Evolutionary conservation across 37 sponge, comb jelly and placozoan genomes (phyloP).

Genomic region (Diacarnus erythraeanus): DNA sequence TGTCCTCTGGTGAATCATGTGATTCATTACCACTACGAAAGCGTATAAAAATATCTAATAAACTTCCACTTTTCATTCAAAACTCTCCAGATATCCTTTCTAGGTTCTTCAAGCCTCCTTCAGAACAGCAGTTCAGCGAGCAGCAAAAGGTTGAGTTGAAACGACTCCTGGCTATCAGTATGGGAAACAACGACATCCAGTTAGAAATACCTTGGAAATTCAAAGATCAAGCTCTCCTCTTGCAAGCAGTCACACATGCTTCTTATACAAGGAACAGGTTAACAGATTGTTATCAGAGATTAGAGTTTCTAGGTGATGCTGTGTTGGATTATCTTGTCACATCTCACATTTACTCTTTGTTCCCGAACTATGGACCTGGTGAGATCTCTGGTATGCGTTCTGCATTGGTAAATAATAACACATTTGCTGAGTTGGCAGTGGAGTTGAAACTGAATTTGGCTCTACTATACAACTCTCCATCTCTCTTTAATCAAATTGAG

Average conservation of each 20-base stretch:
- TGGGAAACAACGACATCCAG: background rate
- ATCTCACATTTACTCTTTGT: conserved; percentile 66
- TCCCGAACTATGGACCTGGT: conserved; percentile 71
- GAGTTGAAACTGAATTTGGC: conserved; percentile 36
- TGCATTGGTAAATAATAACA: conserved; percentile 91
- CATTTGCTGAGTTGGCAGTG: conserved; percentile 73
- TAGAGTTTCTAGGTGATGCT: conserved; percentile 99
- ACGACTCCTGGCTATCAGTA: background rate
- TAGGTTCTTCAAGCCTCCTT: conserved; percentile 11
- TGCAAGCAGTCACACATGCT: conserved; percentile 95
- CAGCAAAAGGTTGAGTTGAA: conserved; percentile 1
- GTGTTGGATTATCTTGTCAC: conserved; percentile 91
- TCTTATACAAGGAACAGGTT: conserved; percentile 85
- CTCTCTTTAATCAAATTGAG: conserved; percentile 50
- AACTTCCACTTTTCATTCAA: background rate
- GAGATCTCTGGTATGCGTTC: conserved; percentile 80
- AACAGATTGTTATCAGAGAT: conserved; percentile 90
- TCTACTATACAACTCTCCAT: conserved; percentile 57
- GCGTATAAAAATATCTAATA: background rate
- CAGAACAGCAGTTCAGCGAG: background rate
- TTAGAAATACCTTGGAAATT: conserved; percentile 64
- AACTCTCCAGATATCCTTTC: conserved; percentile 11
- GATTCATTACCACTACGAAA: background rate
- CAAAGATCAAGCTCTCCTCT: conserved; percentile 57
- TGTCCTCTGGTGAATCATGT: background rate